Conservation (phyloP, 1,140 invertebrate species). For the Nautilus pompilius region DNA sequence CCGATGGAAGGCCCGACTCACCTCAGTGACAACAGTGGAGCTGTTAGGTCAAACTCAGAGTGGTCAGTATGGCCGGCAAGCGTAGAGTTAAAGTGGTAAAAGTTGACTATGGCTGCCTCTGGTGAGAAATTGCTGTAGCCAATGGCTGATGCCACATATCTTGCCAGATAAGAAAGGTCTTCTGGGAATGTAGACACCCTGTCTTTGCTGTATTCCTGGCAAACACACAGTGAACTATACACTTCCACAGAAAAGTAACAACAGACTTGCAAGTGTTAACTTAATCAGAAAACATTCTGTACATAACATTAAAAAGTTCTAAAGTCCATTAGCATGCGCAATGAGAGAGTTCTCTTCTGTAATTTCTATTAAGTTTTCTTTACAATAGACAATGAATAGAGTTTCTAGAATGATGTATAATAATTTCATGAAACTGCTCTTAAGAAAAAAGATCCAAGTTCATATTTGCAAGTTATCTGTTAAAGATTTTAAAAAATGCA, state of each 20-base stretch:
- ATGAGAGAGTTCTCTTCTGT: background rate
- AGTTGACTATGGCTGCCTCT: slow-evolving; percentile 92
- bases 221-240: slow-evolving; percentile 37
- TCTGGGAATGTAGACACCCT: slow-evolving; percentile 63
- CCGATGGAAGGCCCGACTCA: slow-evolving; percentile 6
- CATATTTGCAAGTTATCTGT: too few relatives aligned
- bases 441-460: too few relatives aligned
- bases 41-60: slow-evolving; percentile 78
- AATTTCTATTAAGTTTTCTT: background rate
- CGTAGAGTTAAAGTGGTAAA: slow-evolving; percentile 87
- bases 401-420: too few relatives aligned
- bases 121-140: slow-evolving; percentile 69
- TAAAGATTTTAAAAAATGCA: too few relatives aligned
- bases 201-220: slow-evolving; percentile 50
- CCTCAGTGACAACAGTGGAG: slow-evolving; percentile 81
- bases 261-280: too few relatives aligned
- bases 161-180: slow-evolving; percentile 67
- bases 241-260: too few relatives aligned
- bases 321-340: background rate
- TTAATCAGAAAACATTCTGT: background rate
- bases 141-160: slow-evolving; percentile 62
- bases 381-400: background rate
- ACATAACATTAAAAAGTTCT: background rate
- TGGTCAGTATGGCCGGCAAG: slow-evolving; percentile 88
- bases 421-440: too few relatives aligned